A percentile compares a stretch with the other conserved stretches of the same genome.
Evolutionary conservation across 1,140 invertebrate genomes (phyloP).

Genomic region (Sitophilus oryzae): DNA sequence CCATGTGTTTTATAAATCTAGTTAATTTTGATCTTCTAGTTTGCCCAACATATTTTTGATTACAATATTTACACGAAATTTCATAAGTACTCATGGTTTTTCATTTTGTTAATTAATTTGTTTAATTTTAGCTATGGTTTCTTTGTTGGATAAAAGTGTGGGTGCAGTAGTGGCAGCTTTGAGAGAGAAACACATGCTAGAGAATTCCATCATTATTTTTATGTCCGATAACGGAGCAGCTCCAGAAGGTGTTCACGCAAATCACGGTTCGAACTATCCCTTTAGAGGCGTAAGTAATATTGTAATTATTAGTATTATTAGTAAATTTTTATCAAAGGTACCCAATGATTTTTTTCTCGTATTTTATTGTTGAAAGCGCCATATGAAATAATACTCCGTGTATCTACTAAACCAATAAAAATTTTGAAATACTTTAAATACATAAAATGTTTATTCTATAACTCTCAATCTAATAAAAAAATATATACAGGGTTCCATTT

Average conservation of each 20-base stretch:
- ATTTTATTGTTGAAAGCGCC: no score
- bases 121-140: constrained; percentile 68
- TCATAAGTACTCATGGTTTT: constrained; percentile 5
- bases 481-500: no score
- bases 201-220: constrained; percentile 71
- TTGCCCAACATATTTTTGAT: no score
- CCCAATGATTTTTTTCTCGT: no score
- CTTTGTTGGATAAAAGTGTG: constrained; percentile 80
- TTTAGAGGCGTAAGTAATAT: constrained; percentile 63
- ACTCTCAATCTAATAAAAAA: no score
- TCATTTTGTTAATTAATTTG: neutral
- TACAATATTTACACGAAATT: no score
- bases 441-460: no score
- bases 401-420: no score
- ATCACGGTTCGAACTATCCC: constrained; percentile 83
- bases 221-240: constrained; percentile 77
- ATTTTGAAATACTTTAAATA: no score
- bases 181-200: constrained; percentile 58
- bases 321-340: no score
- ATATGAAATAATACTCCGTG: no score
- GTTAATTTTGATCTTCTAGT: constrained; percentile 13
- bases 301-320: no score
- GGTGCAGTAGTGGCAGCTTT: constrained; percentile 69
- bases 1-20: neutral
- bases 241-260: constrained; percentile 61